Evolutionary conservation across 2,113 vertebrate species (phyloP).

Genomic region (Romanogobio albipinnatus): DNA sequence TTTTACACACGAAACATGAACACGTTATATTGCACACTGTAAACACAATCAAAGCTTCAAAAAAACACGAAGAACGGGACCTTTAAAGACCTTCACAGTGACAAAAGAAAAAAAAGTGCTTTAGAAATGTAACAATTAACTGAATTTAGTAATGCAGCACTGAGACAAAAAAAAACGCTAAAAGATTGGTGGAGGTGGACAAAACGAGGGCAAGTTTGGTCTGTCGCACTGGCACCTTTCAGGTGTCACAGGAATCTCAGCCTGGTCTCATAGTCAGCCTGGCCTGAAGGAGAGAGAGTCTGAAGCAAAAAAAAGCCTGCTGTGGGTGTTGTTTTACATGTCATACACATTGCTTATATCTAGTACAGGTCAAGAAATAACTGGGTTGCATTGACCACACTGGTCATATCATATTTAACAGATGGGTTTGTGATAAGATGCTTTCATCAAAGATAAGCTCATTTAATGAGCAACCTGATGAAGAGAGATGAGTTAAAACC

Average conservation of each 20-base stretch:
- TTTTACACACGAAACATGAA: no score
- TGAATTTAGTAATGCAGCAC: not conserved
- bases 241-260: not conserved
- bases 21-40: no score
- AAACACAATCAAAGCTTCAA: no score
- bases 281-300: not conserved
- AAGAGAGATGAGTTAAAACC: constrained; percentile 26
- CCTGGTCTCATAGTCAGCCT: not conserved
- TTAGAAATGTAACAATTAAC: not conserved
- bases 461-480: constrained; percentile 47
- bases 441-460: constrained; percentile 51
- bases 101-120: not conserved
- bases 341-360: constrained; percentile 3
- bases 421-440: constrained; percentile 41
- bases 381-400: not conserved
- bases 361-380: not conserved
- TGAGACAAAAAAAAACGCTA: not conserved
- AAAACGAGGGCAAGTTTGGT: constrained; percentile 1
- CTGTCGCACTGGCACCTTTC: not conserved
- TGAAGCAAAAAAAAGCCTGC: constrained; percentile 35
- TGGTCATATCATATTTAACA: constrained; percentile 38
- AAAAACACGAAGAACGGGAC: no score
- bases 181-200: not conserved
- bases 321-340: not conserved
- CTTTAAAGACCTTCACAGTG: no score